Evolutionary conservation across 2,888 invertebrate species (phyloP), one percentile per base, ranked within the genome.

Genomic region (Gnatocerus cornutus): DNA sequence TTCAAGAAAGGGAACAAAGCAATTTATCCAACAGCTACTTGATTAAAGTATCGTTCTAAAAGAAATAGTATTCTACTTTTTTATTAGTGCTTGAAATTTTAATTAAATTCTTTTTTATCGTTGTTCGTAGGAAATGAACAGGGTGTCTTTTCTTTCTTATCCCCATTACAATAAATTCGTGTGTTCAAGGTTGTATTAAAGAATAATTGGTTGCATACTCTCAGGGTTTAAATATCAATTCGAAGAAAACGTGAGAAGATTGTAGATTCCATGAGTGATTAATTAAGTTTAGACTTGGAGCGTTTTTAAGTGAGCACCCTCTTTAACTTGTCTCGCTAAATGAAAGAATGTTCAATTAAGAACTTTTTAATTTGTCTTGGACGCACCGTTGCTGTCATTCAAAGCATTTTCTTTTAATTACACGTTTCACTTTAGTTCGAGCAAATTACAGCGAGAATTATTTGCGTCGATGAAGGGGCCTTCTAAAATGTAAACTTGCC

Each of bases 321-420:
- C 73, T 66, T 75, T 63, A 69, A 64, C 71, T 72, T 71, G 73
- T 73, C 73, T 72, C 65, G 13, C 56, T 59, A 58, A 65, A 64
- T 63, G 71, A 76, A 80, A 79, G 78, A 78, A 79, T 79, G 78
- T 80, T 77, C 78, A 78, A 78, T 79, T 78, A 79, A 76, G 76
- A 79, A 77, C 78, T 79, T 79, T 79, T 79, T 79, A 79, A 79
- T 79, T 79, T 79, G 78, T 78, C 78, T 78, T 76, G 9, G 52
- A 13, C 30, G 67, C 68, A 71, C 72, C 71, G 72, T 68, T 61
- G 67, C 71, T 73, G 76, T 76, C 76, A 75, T 77, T 74, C 64
- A 64, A n/a, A 73, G 75, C 69, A 76, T 78, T 78, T 74, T 71
- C 75, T 67, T 74, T 77, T 77, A 77, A 77, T 78, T 77, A 73